phyloP scores from a whole-genome alignment of 2,888 invertebrate genomes.

The Ectemnius cavifrons region DNA sequence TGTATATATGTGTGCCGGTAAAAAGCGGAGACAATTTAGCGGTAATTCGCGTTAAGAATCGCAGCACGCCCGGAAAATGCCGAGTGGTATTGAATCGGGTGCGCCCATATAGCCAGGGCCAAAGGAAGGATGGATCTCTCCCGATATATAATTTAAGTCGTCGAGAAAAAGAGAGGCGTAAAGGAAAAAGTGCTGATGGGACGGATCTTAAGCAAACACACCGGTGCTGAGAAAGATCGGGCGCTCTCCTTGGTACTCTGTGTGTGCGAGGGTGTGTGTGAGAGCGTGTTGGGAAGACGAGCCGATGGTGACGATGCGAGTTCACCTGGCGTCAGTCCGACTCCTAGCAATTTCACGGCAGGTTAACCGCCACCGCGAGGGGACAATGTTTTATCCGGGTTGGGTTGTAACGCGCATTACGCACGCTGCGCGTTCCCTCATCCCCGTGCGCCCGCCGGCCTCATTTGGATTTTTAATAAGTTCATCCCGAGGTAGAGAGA shows the following conservation, averaged over 20 bases:
- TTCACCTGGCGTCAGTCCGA: conserved; percentile 71
- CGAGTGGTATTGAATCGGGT: not conserved
- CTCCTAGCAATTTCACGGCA: conserved; percentile 76
- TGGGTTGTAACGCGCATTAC: conserved; percentile 63
- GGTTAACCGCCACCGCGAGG: conserved; percentile 73
- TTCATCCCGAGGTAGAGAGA: conserved; percentile 44
- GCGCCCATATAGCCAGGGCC: not conserved
- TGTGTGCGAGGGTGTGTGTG: conserved; percentile 2
- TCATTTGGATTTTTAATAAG: conserved; percentile 63
- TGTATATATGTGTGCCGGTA: not conserved
- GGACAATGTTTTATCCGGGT: conserved; percentile 72
- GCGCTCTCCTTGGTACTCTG: not conserved
- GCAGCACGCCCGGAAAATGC: conserved; percentile 7
- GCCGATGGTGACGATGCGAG: conserved; percentile 71
- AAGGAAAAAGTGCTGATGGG: not conserved
- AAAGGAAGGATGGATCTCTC: no score
- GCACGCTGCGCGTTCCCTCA: conserved; percentile 60
- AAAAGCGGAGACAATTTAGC: conserved; percentile 5
- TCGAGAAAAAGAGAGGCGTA: not conserved
- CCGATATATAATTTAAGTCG: no score
- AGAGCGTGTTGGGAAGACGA: conserved; percentile 58
- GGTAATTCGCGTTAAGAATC: conserved; percentile 7
- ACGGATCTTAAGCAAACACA: conserved; percentile 42
- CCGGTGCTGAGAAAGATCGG: not conserved
- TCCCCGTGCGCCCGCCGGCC: conserved; percentile 28